phyloP scores from a whole-genome alignment of 2,113 vertebrate species.

The Cranoglanis bouderius region DNA sequence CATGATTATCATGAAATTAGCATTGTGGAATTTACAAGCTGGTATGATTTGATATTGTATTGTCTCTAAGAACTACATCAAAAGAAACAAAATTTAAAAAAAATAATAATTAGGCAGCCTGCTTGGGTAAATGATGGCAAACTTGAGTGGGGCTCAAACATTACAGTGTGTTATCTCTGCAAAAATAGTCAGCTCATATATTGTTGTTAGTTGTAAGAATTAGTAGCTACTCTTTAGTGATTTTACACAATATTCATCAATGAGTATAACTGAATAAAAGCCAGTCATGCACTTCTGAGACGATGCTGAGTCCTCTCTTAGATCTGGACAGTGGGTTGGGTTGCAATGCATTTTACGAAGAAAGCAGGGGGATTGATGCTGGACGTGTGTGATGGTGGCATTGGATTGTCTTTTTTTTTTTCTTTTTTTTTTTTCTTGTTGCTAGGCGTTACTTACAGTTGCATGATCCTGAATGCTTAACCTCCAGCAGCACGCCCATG shows the following conservation, averaged over 20 bases:
- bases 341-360: conserved; percentile 39
- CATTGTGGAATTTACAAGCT: conserved; percentile 65
- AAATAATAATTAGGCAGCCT: conserved; percentile 62
- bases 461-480: conserved; percentile 98
- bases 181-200: conserved; percentile 61
- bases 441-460: conserved; percentile 94
- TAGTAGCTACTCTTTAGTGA: conserved; percentile 44
- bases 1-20: conserved; percentile 62
- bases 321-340: conserved; percentile 70
- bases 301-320: conserved; percentile 75
- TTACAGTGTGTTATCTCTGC: conserved; percentile 66
- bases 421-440: conserved; percentile 64
- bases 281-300: conserved; percentile 66
- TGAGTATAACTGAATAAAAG: conserved; percentile 58
- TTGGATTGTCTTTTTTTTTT: conserved; percentile 71
- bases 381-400: conserved; percentile 60
- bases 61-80: conserved; percentile 42
- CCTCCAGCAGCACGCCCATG: conserved; percentile 89
- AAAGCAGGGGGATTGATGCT: conserved; percentile 44
- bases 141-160: conserved; percentile 54
- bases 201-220: conserved; percentile 62
- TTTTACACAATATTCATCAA: conserved; percentile 36
- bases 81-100: conserved; percentile 27
- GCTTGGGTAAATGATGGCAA: conserved; percentile 53
- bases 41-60: conserved; percentile 55